Evolutionary conservation across 2,888 invertebrate genomes (phyloP).

Genomic region (Lypha dubia): DNA sequence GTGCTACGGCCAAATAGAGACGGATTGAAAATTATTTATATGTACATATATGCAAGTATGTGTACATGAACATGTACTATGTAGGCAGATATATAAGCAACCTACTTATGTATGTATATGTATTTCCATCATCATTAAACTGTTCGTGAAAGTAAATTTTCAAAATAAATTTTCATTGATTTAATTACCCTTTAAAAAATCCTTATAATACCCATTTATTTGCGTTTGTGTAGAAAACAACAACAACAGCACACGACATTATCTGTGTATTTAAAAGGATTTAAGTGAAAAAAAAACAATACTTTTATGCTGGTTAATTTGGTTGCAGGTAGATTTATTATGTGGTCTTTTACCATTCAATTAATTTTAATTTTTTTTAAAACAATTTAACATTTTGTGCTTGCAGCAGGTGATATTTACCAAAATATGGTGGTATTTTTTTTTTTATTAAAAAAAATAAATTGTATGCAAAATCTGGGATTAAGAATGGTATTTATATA

Average conservation of each 20-base stretch:
- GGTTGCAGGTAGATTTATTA: constrained; percentile 59
- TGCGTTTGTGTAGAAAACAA: neutral
- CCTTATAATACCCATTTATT: constrained; percentile 13
- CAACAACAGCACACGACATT: constrained; percentile 15
- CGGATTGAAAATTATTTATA: too few relatives aligned
- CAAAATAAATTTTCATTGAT: constrained; percentile 21
- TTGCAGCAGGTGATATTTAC: constrained; percentile 26
- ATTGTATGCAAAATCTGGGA: neutral
- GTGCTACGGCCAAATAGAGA: too few relatives aligned
- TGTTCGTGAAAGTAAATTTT: neutral
- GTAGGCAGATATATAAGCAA: too few relatives aligned
- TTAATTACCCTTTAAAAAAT: constrained; percentile 49
- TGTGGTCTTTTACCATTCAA: constrained; percentile 59
- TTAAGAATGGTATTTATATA: constrained; percentile 9
- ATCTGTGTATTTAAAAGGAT: constrained; percentile 50
- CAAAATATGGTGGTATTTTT: constrained; percentile 1
- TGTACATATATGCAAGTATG: too few relatives aligned
- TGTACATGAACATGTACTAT: too few relatives aligned
- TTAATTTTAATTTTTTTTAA: constrained; percentile 57
- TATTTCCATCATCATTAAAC: neutral
- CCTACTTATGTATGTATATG: too few relatives aligned
- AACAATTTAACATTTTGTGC: constrained; percentile 38
- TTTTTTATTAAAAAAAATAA: neutral
- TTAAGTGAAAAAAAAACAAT: constrained; percentile 19
- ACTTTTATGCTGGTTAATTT: constrained; percentile 26